A percentile compares a stretch with the other conserved stretches of the same genome.
These are phyloP conservation scores for Zootermopsis nevadensis DNA, from an alignment of 2,888 invertebrate species.

Conservation along the genomic window DNA sequence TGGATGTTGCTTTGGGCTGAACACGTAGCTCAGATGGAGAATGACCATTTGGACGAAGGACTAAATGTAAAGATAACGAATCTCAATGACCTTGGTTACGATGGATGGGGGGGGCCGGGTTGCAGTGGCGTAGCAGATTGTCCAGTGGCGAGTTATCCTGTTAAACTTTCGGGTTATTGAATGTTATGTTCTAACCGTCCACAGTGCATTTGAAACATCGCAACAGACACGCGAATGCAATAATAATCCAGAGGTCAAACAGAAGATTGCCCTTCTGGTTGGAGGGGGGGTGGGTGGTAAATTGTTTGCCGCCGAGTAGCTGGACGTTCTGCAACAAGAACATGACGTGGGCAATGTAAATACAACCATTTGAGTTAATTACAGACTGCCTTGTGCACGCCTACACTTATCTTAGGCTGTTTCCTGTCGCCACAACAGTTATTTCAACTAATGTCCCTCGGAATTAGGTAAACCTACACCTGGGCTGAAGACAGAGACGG, in stretches of 20 bases:
- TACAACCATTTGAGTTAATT: constrained; percentile 32
- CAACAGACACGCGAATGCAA: constrained; percentile 33
- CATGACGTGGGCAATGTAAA: constrained; percentile 31
- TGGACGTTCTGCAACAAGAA: constrained; percentile 17
- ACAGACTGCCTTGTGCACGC: background rate
- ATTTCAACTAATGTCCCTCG: background rate
- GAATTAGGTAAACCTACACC: background rate
- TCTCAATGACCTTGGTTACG: too few species aligned
- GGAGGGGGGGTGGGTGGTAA: constrained; percentile 12
- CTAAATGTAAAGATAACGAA: too few species aligned
- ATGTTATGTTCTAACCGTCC: too few species aligned
- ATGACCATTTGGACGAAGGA: too few species aligned
- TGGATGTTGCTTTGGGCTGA: too few species aligned
- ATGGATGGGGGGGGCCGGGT: too few species aligned
- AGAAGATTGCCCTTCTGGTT: constrained; percentile 30
- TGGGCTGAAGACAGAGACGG: background rate
- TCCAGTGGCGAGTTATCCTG: too few species aligned
- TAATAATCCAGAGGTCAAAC: constrained; percentile 31
- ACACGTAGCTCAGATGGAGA: too few species aligned
- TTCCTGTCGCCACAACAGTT: background rate
- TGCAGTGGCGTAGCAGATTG: too few species aligned
- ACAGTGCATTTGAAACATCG: too few species aligned
- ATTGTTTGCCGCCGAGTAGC: background rate
- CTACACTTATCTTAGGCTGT: background rate
- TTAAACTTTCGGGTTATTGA: too few species aligned